These are phyloP conservation scores for Chaetodon trifascialis DNA, from an alignment of 2,113 vertebrate species.

Conservation along the genomic window DNA sequence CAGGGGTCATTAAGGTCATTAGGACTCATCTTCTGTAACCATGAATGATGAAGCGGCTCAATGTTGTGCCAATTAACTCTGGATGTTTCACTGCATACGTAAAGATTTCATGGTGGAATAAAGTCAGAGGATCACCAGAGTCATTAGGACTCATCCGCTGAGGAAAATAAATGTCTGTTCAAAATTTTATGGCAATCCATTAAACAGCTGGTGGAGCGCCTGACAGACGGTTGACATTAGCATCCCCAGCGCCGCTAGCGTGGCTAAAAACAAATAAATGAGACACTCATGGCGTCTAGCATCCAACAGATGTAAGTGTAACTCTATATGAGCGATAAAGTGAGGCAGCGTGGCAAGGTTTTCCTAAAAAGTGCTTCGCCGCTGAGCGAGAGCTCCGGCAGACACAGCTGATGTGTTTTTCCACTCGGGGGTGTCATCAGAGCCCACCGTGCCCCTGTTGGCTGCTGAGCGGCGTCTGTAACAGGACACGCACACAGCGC, in stretches of 20 bases:
- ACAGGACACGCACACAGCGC: constrained; percentile 17
- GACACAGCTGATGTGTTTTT: constrained; percentile 58
- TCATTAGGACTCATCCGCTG: neutral
- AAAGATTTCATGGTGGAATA: no score
- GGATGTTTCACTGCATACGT: no score
- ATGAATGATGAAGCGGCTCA: neutral
- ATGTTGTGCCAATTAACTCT: neutral
- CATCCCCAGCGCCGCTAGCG: neutral
- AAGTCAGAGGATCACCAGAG: neutral
- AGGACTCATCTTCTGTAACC: neutral
- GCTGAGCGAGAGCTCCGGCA: constrained; percentile 34
- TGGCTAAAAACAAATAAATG: constrained; percentile 9
- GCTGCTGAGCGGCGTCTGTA: constrained; percentile 36
- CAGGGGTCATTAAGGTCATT: neutral
- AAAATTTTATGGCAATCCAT: constrained; percentile 1
- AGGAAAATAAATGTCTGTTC: neutral
- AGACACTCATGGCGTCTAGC: neutral
- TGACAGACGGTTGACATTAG: neutral
- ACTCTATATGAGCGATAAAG: constrained; percentile 36
- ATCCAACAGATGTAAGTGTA: constrained; percentile 21
- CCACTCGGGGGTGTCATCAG: constrained; percentile 61
- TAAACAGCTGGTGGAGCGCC: neutral
- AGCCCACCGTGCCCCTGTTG: constrained; percentile 45
- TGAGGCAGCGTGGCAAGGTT: constrained; percentile 13
- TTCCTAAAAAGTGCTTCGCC: constrained; percentile 33